Conservation (phyloP, 2,113 vertebrate species). For the Catharus fuscescens region DNA sequence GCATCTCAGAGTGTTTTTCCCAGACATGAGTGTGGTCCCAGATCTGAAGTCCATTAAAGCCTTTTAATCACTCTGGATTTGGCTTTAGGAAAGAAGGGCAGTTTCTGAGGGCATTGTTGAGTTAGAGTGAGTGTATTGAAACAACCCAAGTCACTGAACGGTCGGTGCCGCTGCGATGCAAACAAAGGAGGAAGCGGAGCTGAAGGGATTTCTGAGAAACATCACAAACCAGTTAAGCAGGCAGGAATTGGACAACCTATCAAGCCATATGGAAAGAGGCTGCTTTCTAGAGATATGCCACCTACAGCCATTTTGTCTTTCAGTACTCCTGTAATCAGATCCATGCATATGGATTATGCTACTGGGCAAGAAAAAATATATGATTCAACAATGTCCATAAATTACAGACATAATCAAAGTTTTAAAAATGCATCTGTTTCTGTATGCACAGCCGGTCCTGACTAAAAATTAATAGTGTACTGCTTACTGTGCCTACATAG, state of each 20-base stretch:
- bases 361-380: neutral
- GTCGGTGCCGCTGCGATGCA: neutral
- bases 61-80: neutral
- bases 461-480: neutral
- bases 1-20: neutral
- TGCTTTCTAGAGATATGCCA: slow-evolving; percentile 37
- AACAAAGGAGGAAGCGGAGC: slow-evolving; percentile 10
- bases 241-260: neutral
- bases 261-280: neutral
- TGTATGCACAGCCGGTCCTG: neutral
- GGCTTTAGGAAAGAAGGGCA: neutral
- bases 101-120: neutral
- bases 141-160: neutral
- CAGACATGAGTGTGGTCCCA: neutral
- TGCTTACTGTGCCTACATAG: neutral
- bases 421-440: neutral
- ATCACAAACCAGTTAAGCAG: neutral
- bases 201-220: neutral
- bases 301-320: neutral
- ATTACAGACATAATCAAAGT: neutral
- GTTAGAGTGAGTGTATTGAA: neutral
- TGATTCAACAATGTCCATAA: neutral
- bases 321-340: neutral
- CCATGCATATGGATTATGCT: neutral
- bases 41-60: neutral